Conservation (phyloP, 30 jellyfish, hydroid and myxozoan species). For the Sanderia malayensis region DNA sequence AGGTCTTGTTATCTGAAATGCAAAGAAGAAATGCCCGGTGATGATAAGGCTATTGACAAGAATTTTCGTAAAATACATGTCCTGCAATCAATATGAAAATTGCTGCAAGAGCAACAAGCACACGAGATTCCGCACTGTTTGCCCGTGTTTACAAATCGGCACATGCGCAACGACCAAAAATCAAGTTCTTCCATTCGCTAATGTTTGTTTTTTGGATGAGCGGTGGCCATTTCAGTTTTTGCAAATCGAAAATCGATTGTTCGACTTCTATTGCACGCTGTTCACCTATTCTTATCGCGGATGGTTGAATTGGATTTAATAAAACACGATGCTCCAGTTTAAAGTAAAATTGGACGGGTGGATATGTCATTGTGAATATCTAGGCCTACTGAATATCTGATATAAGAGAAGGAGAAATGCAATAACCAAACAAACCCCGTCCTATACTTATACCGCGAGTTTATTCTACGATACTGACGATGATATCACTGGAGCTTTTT, state of each 20-base stretch:
- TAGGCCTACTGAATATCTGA: too few relatives aligned
- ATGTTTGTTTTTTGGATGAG: background rate
- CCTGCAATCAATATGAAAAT: slow-evolving; percentile 9
- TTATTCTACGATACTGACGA: background rate
- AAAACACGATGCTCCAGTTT: too few relatives aligned
- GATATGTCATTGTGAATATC: too few relatives aligned
- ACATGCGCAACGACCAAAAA: background rate
- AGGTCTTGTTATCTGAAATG: too few relatives aligned
- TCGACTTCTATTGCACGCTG: background rate
- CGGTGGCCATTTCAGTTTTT: background rate
- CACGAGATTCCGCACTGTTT: slow-evolving; percentile 3
- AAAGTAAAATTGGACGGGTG: too few relatives aligned
- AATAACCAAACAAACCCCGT: too few relatives aligned
- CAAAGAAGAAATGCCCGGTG: too few relatives aligned
- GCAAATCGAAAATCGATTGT: background rate
- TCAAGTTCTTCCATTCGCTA: background rate
- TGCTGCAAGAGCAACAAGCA: slow-evolving; percentile 7
- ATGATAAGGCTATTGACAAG: background rate
- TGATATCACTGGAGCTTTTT: background rate
- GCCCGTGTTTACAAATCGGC: slow-evolving; percentile 7
- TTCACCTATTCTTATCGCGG: background rate
- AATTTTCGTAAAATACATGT: background rate
- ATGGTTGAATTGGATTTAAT: too few relatives aligned
- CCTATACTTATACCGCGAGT: too few relatives aligned
- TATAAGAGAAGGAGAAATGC: too few relatives aligned